Evolutionary conservation across 2,113 vertebrate species (phyloP).

Genomic region (Prunella himalayana): DNA sequence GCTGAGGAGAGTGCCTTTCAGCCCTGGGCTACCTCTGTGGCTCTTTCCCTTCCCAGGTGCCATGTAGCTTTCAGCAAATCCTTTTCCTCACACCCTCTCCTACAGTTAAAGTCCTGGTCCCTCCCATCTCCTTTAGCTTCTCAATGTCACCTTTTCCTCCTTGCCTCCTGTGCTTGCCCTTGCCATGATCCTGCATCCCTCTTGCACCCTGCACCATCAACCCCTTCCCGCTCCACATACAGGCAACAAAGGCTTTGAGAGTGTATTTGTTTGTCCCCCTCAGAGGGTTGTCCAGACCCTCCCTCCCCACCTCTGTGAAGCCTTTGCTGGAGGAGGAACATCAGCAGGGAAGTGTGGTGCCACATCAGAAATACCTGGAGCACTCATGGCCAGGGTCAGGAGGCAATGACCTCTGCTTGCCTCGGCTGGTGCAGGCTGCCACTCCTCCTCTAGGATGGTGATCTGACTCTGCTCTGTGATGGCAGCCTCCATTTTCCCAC

Average conservation of each 20-base stretch:
- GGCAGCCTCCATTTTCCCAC: neutral
- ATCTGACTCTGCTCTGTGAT: neutral
- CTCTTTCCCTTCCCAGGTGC: neutral
- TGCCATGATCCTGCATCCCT: neutral
- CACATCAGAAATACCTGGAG: neutral
- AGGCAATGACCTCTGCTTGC: neutral
- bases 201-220: neutral
- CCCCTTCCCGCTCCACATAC: fast-evolving
- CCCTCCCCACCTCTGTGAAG: neutral
- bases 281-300: neutral
- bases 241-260: neutral
- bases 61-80: neutral
- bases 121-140: neutral
- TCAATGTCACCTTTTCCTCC: neutral
- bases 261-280: neutral
- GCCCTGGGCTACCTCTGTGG: neutral
- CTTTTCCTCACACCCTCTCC: neutral
- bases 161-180: neutral
- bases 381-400: neutral
- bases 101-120: neutral
- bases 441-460: neutral
- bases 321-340: neutral
- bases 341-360: neutral
- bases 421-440: neutral
- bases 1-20: fast-evolving